Evolutionary conservation across 2,888 invertebrate species (phyloP).

Genomic region (Oscheius sp.): DNA sequence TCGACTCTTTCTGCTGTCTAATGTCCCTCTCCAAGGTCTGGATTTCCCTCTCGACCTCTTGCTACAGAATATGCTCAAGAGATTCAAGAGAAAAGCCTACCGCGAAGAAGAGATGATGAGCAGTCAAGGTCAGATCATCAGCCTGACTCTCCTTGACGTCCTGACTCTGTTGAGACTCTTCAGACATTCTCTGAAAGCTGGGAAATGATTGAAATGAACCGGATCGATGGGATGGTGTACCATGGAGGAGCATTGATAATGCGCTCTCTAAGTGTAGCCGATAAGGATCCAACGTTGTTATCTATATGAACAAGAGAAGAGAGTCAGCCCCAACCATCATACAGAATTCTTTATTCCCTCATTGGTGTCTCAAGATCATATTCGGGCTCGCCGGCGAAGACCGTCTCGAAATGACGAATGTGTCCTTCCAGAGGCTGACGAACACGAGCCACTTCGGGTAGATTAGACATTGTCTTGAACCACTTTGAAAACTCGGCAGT

Average conservation of each 20-base stretch:
- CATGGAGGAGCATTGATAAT: conserved; percentile 38
- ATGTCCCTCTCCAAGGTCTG: conserved; percentile 53
- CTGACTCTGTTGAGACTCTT: conserved; percentile 20
- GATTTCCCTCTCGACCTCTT: conserved; percentile 56
- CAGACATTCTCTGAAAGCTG: conserved; percentile 19
- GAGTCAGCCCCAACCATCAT: conserved; percentile 26
- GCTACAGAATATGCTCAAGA: background rate
- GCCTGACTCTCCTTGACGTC: conserved; percentile 24
- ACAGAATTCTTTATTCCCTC: background rate
- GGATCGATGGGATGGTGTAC: conserved; percentile 33
- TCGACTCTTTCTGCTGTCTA: conserved; percentile 56
- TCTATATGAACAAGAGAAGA: conserved; percentile 20
- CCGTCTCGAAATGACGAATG: conserved; percentile 20
- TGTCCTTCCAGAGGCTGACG: conserved; percentile 25
- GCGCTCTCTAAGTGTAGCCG: conserved; percentile 35
- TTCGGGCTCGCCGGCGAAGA: conserved; percentile 16
- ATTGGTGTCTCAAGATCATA: conserved; percentile 9
- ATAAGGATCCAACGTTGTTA: conserved; percentile 37
- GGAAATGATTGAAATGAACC: background rate
- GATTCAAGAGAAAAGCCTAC: conserved; percentile 5
- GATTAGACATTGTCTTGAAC: conserved; percentile 4
- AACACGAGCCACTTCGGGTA: conserved; percentile 4
- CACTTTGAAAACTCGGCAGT: conserved; percentile 4
- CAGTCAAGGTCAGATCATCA: conserved; percentile 19
- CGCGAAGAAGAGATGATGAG: conserved; percentile 28